phyloP scores from a whole-genome alignment of 1,140 invertebrate species.

The Cephus cinctus region DNA sequence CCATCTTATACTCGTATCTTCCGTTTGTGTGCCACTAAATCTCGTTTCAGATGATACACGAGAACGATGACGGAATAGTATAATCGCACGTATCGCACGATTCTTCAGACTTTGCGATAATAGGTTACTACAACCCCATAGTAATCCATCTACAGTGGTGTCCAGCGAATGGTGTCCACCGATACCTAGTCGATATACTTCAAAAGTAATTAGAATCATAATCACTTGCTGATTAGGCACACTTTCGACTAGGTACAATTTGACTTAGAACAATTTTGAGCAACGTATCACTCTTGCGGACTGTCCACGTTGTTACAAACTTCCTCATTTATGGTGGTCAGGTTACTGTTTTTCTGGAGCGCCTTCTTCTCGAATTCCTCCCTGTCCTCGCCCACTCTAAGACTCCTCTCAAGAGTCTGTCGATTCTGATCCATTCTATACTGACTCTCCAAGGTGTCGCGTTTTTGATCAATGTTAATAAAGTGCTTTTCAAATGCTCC shows the following conservation, averaged over 20 bases:
- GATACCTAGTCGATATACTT: too few relatives aligned
- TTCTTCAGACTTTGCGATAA: too few relatives aligned
- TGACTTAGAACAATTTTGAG: constrained; percentile 11
- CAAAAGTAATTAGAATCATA: neutral
- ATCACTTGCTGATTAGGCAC: constrained; percentile 8
- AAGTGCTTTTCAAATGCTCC: constrained; percentile 31
- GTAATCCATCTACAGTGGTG: too few relatives aligned
- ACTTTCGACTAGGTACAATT: constrained; percentile 25
- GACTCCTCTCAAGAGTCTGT: constrained; percentile 28
- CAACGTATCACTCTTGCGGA: constrained; percentile 23
- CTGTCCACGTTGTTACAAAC: constrained; percentile 23
- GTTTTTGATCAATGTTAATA: constrained; percentile 23
- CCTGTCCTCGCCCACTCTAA: constrained; percentile 16
- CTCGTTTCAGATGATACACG: too few relatives aligned
- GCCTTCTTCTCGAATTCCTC: neutral
- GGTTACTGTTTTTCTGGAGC: constrained; percentile 18
- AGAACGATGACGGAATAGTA: too few relatives aligned
- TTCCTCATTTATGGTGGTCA: constrained; percentile 38
- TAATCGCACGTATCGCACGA: too few relatives aligned
- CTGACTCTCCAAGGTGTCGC: constrained; percentile 24
- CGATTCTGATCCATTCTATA: constrained; percentile 31
- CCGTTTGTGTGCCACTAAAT: too few relatives aligned
- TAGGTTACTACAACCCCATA: too few relatives aligned
- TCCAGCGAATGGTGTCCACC: neutral
- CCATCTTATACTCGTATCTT: too few relatives aligned